Percentiles rank a stretch among this genome's conserved stretches.
These are phyloP conservation scores for Smutsia temminckii DNA, from an alignment of 2,797 vertebrate genomes.

Conservation along the genomic window DNA sequence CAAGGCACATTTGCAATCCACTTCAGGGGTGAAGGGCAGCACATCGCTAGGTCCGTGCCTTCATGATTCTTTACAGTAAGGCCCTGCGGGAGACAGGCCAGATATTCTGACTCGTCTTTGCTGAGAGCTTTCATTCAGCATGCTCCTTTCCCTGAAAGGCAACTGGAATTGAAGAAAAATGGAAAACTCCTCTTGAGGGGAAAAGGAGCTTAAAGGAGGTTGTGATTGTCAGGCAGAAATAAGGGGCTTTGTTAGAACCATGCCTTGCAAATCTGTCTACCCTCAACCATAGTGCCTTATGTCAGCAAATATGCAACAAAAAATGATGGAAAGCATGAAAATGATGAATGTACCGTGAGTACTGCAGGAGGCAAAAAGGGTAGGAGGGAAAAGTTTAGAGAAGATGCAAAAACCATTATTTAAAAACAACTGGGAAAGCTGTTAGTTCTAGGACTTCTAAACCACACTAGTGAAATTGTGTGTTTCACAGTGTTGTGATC, in stretches of 20 bases:
- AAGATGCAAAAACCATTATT: not conserved
- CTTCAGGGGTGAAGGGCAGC: not conserved
- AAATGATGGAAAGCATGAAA: not conserved
- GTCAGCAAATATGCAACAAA: not conserved
- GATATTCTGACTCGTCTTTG: not conserved
- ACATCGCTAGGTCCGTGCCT: not conserved
- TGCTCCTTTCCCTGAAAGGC: not conserved
- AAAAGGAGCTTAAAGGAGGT: not conserved
- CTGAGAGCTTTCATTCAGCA: not conserved
- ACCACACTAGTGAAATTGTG: not conserved
- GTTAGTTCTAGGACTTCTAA: not conserved
- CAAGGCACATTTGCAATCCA: not conserved
- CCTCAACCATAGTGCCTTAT: not conserved
- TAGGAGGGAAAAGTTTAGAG: not conserved
- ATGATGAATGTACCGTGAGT: not conserved
- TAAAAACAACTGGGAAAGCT: slow-evolving; percentile 24
- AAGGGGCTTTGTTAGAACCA: not conserved
- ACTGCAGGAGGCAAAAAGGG: not conserved
- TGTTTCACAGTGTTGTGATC: not conserved
- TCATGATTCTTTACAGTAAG: not conserved
- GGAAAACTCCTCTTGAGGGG: not conserved
- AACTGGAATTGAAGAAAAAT: slow-evolving; percentile 20
- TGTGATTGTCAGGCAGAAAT: not conserved
- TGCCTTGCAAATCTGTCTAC: not conserved
- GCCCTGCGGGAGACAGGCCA: not conserved